phyloP scores from a whole-genome alignment of 2,113 vertebrate genomes.

The Gallinago undulata region DNA sequence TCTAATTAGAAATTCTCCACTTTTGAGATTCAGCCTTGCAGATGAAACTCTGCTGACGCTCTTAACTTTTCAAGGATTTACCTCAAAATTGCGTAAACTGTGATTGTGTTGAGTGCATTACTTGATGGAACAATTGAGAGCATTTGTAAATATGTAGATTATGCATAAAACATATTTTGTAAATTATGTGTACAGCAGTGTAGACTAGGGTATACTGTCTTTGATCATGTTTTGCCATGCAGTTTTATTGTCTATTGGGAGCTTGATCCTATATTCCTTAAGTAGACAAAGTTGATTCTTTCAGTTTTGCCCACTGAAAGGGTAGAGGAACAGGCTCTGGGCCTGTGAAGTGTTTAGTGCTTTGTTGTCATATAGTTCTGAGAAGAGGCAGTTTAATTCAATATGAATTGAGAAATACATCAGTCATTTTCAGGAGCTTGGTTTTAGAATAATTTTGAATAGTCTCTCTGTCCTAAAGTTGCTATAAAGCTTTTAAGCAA shows the following conservation, averaged over 20 bases:
- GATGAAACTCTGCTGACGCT: not conserved
- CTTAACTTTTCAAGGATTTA: slow-evolving; percentile 41
- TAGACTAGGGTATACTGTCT: not conserved
- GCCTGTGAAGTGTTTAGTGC: slow-evolving; percentile 1
- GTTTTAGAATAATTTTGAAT: not conserved
- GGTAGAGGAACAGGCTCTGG: not conserved
- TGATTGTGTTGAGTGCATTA: slow-evolving; percentile 34
- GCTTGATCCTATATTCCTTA: not conserved
- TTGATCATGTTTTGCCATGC: not conserved
- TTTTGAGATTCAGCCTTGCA: not conserved
- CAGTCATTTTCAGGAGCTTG: not conserved
- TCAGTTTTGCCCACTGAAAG: slow-evolving; percentile 4
- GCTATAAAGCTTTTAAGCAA: not conserved
- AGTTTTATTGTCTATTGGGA: not conserved
- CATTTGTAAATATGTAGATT: slow-evolving; percentile 59
- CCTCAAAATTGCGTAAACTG: slow-evolving; percentile 55
- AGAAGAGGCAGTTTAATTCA: not conserved
- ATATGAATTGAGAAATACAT: not conserved
- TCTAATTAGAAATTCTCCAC: not conserved
- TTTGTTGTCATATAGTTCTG: not conserved
- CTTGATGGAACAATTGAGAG: slow-evolving; percentile 37
- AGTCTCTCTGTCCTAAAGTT: not conserved
- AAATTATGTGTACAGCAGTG: slow-evolving; percentile 45
- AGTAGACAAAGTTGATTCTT: not conserved
- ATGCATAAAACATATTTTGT: slow-evolving; percentile 7